These are phyloP conservation scores for Aphidius ervi DNA, from an alignment of 1,140 invertebrate genomes.

Conservation along the genomic window DNA sequence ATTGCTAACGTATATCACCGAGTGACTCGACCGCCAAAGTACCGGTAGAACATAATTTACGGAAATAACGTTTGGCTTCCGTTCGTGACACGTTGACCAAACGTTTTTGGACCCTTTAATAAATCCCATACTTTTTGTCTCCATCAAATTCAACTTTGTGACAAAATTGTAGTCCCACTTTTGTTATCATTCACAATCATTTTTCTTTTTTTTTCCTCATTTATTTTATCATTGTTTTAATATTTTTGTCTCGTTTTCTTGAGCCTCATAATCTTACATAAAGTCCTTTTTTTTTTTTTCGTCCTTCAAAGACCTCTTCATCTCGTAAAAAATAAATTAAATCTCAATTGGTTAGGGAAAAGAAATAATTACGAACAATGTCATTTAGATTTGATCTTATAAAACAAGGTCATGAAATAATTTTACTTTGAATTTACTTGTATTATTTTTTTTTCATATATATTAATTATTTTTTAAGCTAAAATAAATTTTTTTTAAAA, in stretches of 20 bases:
- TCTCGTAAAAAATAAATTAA: too few species aligned
- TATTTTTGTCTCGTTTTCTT: conserved; percentile 3
- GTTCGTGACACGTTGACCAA: conserved; percentile 18
- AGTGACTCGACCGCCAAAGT: conserved; percentile 27
- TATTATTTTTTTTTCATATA: too few species aligned
- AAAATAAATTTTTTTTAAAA: too few species aligned
- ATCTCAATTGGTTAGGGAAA: too few species aligned
- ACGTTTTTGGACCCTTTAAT: conserved; percentile 16
- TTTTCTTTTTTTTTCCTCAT: conserved; percentile 22
- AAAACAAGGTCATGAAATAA: too few species aligned
- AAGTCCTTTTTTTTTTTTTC: neutral
- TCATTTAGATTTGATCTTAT: too few species aligned
- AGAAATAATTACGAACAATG: too few species aligned
- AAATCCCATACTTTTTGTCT: neutral
- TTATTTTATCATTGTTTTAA: conserved; percentile 6
- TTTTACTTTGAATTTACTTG: too few species aligned
- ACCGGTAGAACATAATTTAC: conserved; percentile 38
- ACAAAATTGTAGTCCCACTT: neutral
- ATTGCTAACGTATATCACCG: conserved; percentile 45
- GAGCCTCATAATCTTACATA: conserved; percentile 5
- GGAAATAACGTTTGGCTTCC: conserved; percentile 33
- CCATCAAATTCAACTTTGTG: neutral
- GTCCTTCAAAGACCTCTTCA: too few species aligned
- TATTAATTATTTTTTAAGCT: too few species aligned
- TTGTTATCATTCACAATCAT: neutral